Evolutionary conservation across 2,888 invertebrate species (phyloP).

Genomic region (Venustoraphidia nigricollis): DNA sequence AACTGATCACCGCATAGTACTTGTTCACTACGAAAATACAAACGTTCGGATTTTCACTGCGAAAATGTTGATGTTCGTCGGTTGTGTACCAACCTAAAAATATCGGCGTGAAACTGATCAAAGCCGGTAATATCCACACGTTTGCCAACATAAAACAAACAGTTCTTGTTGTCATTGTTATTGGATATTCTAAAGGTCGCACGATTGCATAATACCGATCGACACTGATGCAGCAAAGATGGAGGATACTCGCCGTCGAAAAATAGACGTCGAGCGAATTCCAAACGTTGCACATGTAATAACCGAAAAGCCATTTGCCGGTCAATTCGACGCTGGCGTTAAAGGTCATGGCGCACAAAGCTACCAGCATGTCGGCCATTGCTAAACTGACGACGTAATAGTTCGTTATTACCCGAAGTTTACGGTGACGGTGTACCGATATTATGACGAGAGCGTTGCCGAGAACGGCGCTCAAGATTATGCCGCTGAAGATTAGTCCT

Average conservation of each 20-base stretch:
- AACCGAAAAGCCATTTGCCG: slow-evolving; percentile 76
- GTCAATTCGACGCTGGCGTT: slow-evolving; percentile 73
- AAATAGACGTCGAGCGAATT: slow-evolving; percentile 90
- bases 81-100: slow-evolving; percentile 76
- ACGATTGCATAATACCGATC: slow-evolving; percentile 87
- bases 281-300: slow-evolving; percentile 86
- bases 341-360: slow-evolving; percentile 83
- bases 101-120: slow-evolving; percentile 88
- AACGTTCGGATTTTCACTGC: slow-evolving; percentile 49
- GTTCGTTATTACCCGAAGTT: slow-evolving; percentile 78
- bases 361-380: slow-evolving; percentile 85
- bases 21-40: slow-evolving; percentile 77
- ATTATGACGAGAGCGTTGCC: slow-evolving; percentile 87
- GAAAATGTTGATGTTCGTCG: slow-evolving; percentile 36
- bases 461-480: slow-evolving; percentile 77
- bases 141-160: slow-evolving; percentile 70
- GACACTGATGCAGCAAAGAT: slow-evolving; percentile 87
- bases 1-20: slow-evolving; percentile 76
- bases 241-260: slow-evolving; percentile 80
- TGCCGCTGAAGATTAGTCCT: slow-evolving; percentile 65
- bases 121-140: slow-evolving; percentile 82
- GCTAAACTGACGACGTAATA: slow-evolving; percentile 92
- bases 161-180: slow-evolving; percentile 75
- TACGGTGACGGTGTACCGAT: slow-evolving; percentile 64
- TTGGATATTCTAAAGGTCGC: slow-evolving; percentile 79